These are phyloP conservation scores for Mesoclemmys tuberculata DNA, from an alignment of 2,113 vertebrate genomes.

Conservation along the genomic window DNA sequence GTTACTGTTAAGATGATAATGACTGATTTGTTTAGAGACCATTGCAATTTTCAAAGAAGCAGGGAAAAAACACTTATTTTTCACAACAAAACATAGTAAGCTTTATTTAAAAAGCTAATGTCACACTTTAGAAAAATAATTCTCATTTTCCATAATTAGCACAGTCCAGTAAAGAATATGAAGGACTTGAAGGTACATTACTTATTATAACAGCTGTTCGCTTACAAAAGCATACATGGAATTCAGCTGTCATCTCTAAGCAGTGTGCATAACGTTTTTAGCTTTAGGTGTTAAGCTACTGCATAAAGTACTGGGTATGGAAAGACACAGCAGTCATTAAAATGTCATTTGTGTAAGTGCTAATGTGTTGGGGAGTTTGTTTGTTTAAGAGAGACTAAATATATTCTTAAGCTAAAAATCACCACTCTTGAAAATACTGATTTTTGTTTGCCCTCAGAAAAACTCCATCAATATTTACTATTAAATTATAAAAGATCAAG, in stretches of 20 bases:
- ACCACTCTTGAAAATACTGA: not conserved
- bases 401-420: not conserved
- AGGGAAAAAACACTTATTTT: not conserved
- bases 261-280: not conserved
- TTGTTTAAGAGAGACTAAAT: not conserved
- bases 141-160: not conserved
- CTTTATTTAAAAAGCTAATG: not conserved
- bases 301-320: not conserved
- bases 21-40: not conserved
- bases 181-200: conserved; percentile 10
- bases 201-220: conserved; percentile 22
- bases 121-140: not conserved
- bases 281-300: conserved; percentile 10
- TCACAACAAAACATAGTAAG: not conserved
- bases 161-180: conserved; percentile 1
- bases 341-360: not conserved
- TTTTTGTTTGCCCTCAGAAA: not conserved
- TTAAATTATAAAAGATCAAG: not conserved
- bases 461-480: not conserved
- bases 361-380: not conserved
- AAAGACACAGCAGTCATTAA: conserved; percentile 34
- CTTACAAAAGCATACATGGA: conserved; percentile 27
- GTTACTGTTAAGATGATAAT: not conserved
- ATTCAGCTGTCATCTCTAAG: not conserved
- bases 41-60: not conserved